Conservation (phyloP, 1,140 invertebrate species). For the Bemisia tabaci region DNA sequence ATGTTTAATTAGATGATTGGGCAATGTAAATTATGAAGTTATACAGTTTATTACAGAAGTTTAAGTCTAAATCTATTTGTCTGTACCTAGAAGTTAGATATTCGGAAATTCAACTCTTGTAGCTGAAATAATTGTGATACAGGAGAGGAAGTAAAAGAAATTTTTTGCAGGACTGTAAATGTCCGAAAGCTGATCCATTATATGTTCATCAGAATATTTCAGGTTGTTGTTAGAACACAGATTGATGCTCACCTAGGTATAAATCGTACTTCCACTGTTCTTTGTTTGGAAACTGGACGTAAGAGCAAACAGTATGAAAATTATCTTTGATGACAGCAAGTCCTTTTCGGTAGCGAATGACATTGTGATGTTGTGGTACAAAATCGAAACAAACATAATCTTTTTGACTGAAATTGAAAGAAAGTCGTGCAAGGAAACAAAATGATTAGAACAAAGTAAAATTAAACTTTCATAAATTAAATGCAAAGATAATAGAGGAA, state of each 20-base stretch:
- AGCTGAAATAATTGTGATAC: too few species aligned
- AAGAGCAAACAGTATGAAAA: slow-evolving; percentile 84
- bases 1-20: too few species aligned
- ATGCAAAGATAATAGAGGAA: not conserved
- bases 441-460: slow-evolving; percentile 3
- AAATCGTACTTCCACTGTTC: slow-evolving; percentile 79
- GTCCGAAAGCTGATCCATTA: too few species aligned
- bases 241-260: slow-evolving; percentile 49
- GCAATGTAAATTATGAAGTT: too few species aligned
- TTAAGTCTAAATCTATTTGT: too few species aligned
- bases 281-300: slow-evolving; percentile 78
- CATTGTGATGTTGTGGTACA: slow-evolving; percentile 85
- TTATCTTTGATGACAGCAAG: slow-evolving; percentile 77
- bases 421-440: not conserved
- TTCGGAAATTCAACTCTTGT: too few species aligned
- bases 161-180: too few species aligned
- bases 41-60: too few species aligned
- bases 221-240: too few species aligned
- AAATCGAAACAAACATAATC: slow-evolving; percentile 97
- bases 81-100: too few species aligned
- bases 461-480: not conserved
- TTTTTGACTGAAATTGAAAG: slow-evolving; percentile 61
- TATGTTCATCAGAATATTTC: too few species aligned
- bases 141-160: too few species aligned
- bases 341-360: slow-evolving; percentile 85